phyloP scores from a whole-genome alignment of 2,888 invertebrate species.

The Adineta ricciae region DNA sequence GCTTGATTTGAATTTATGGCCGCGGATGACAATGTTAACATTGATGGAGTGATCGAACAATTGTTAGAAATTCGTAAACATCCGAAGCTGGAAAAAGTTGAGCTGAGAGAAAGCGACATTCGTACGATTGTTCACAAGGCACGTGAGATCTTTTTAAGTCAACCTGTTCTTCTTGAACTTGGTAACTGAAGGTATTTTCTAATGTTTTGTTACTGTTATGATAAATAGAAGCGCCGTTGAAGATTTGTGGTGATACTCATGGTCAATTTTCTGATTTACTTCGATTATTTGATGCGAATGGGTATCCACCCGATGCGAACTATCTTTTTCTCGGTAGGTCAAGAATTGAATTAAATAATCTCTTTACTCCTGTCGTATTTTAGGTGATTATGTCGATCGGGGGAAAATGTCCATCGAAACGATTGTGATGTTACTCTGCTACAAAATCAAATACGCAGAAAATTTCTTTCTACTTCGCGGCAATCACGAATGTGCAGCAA shows the following conservation, averaged over 20 bases:
- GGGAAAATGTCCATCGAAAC: constrained; percentile 54
- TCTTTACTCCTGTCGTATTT: neutral
- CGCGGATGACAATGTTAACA: constrained; percentile 38
- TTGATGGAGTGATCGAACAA: constrained; percentile 44
- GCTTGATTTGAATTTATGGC: constrained; percentile 19
- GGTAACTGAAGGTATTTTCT: neutral
- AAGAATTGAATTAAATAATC: neutral
- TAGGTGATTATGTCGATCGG: constrained; percentile 56
- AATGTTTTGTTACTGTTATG: neutral
- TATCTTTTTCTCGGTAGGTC: constrained; percentile 51
- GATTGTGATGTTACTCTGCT: constrained; percentile 53
- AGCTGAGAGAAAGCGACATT: constrained; percentile 15
- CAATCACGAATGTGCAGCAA: constrained; percentile 55
- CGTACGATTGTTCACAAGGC: constrained; percentile 34
- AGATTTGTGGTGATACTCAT: constrained; percentile 55
- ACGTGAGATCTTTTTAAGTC: constrained; percentile 50
- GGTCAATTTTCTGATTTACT: constrained; percentile 55
- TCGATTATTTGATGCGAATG: constrained; percentile 53
- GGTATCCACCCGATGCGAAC: constrained; percentile 54
- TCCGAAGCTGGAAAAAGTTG: constrained; percentile 37
- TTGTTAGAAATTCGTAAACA: constrained; percentile 41
- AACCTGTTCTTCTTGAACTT: constrained; percentile 53
- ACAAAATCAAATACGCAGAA: constrained; percentile 56
- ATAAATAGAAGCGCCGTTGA: constrained; percentile 48
- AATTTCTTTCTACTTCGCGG: constrained; percentile 55